A percentile compares a stretch with the other conserved stretches of the same genome.
Evolutionary conservation across 2,113 vertebrate species (phyloP).

Genomic region (Nothocercus julius): DNA sequence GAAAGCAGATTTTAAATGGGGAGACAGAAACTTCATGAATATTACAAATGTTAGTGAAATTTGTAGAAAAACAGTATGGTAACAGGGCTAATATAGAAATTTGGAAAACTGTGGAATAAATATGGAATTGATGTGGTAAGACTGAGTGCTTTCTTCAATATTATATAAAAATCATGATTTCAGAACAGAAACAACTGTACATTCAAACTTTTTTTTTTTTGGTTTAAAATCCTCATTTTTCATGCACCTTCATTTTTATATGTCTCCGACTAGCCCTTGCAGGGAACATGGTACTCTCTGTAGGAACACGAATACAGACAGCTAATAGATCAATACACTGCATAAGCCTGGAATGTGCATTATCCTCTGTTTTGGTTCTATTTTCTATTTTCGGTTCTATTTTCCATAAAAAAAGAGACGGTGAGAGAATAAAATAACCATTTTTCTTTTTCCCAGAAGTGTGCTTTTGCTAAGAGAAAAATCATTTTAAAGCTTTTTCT

Average conservation of each 20-base stretch:
- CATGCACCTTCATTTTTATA: not conserved
- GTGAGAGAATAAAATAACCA: not conserved
- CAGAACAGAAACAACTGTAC: not conserved
- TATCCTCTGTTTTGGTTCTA: not conserved
- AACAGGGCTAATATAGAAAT: not conserved
- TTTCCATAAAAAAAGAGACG: not conserved
- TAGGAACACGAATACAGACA: not conserved
- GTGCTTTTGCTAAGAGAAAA: not conserved
- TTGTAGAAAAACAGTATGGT: not conserved
- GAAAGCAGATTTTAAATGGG: not conserved
- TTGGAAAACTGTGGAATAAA: not conserved
- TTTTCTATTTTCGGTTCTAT: not conserved
- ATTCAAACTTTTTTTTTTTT: not conserved
- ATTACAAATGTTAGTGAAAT: not conserved
- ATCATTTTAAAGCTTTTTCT: not conserved
- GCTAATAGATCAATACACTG: not conserved
- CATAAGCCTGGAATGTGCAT: not conserved
- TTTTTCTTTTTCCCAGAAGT: not conserved
- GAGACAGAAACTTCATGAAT: not conserved
- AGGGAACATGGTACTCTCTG: not conserved
- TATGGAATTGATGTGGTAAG: not conserved
- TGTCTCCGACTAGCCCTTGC: not conserved
- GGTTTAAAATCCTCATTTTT: not conserved
- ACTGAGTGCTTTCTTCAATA: not conserved
- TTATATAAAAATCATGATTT: not conserved